These are phyloP conservation scores for Diadophis punctatus DNA, from an alignment of 2,113 vertebrate species.

Conservation along the genomic window DNA sequence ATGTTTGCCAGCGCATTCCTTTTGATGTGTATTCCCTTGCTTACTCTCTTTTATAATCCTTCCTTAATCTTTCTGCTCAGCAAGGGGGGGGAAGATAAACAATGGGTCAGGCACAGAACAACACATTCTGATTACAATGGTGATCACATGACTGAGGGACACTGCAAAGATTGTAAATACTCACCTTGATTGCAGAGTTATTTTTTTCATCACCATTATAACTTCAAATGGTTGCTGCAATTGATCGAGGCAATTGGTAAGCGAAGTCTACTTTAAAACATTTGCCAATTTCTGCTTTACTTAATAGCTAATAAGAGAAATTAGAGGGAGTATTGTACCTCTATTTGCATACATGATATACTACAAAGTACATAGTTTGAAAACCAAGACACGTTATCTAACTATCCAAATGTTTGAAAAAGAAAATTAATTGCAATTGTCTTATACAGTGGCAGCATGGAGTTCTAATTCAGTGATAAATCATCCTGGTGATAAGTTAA, in stretches of 20 bases:
- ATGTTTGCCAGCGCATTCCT: background rate
- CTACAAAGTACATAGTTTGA: background rate
- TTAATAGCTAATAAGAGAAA: background rate
- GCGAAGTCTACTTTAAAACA: background rate
- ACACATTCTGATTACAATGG: background rate
- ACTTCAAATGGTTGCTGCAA: background rate
- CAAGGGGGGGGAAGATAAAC: background rate
- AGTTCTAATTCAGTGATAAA: conserved; percentile 49
- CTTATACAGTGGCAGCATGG: conserved; percentile 80
- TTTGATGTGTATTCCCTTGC: background rate
- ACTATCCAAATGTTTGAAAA: background rate
- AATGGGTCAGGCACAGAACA: background rate
- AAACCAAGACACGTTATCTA: conserved; percentile 18
- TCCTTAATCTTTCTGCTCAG: background rate
- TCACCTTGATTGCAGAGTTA: background rate
- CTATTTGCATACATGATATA: background rate
- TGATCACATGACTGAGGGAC: background rate
- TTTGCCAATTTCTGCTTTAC: background rate
- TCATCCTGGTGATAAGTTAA: conserved; percentile 52
- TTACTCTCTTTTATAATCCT: background rate
- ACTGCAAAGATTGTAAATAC: background rate
- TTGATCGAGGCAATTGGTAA: background rate
- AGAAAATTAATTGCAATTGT: conserved; percentile 24
- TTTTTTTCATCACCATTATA: background rate
- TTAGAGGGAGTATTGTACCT: background rate